Conservation (phyloP, 2,797 vertebrate species). For the Phyllotis vaccarum region DNA sequence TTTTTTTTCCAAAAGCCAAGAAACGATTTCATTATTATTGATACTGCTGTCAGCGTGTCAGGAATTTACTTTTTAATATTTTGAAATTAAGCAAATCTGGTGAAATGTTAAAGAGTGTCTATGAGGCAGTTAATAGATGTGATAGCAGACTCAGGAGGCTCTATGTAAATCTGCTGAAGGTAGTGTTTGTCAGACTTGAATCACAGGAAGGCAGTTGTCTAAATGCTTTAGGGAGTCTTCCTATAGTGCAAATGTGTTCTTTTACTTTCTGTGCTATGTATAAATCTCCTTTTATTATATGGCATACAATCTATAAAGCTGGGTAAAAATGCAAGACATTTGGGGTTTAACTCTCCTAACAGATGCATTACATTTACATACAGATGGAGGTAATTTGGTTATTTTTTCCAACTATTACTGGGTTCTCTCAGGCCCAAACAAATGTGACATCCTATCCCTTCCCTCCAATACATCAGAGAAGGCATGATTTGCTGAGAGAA, state of each 20-base stretch:
- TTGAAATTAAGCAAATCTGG: slow-evolving; percentile 66
- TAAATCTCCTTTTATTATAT: slow-evolving; percentile 64
- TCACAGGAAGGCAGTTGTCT: slow-evolving; percentile 22
- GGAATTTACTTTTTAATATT: slow-evolving; percentile 74
- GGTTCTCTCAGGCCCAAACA: background rate
- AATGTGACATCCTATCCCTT: background rate
- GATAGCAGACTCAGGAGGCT: slow-evolving; percentile 47
- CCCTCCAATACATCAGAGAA: background rate
- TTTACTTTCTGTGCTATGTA: slow-evolving; percentile 23
- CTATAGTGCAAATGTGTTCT: slow-evolving; percentile 32
- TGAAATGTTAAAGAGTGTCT: slow-evolving; percentile 65
- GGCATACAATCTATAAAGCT: slow-evolving; percentile 38
- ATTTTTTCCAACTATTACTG: slow-evolving; percentile 13
- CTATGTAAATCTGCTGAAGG: slow-evolving; percentile 29
- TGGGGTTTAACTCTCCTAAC: slow-evolving; percentile 21
- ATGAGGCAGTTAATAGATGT: slow-evolving; percentile 68
- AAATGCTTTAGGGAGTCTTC: slow-evolving; percentile 51
- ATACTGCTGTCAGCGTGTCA: slow-evolving; percentile 63
- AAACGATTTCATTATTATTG: slow-evolving; percentile 76
- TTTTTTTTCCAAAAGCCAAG: slow-evolving; percentile 77
- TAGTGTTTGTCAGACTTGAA: background rate
- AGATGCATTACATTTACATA: slow-evolving; percentile 58
- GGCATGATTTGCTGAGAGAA: background rate
- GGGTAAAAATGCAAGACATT: slow-evolving; percentile 53
- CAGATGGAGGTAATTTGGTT: slow-evolving; percentile 53